Evolutionary conservation across 2,888 invertebrate genomes (phyloP).

Genomic region (Romanomermis culicivorax): DNA sequence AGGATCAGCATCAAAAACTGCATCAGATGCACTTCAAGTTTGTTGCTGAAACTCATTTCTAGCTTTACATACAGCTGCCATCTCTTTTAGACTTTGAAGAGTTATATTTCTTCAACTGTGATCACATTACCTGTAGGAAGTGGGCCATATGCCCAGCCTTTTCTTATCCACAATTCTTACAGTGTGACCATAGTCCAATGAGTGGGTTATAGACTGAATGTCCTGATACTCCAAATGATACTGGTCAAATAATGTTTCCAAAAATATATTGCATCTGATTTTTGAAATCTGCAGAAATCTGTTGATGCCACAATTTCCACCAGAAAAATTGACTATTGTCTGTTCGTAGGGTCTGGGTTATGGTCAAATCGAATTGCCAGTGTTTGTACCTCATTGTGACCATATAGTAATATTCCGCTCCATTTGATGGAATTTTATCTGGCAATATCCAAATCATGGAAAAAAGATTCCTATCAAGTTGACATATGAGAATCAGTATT

Average conservation of each 20-base stretch:
- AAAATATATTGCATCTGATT: background rate
- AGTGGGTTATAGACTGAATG: background rate
- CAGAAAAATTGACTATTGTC: background rate
- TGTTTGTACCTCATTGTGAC: background rate
- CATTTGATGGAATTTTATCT: background rate
- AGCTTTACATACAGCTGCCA: no score
- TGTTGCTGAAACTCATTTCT: no score
- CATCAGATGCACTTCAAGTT: no score
- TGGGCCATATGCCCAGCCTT: no score
- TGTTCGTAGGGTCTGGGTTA: background rate
- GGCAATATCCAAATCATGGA: background rate
- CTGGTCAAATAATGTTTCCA: background rate
- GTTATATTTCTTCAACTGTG: no score
- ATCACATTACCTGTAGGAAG: background rate
- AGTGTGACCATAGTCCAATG: background rate
- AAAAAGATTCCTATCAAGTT: no score
- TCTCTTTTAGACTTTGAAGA: no score
- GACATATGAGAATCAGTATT: no score
- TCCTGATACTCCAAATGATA: no score
- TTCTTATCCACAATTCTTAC: no score
- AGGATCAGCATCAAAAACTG: no score
- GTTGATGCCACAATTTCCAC: background rate
- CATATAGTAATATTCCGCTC: background rate
- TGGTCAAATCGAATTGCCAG: background rate
- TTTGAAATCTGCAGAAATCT: background rate